These are phyloP conservation scores for Pelusios castaneus DNA, from an alignment of 2,113 vertebrate species.

Conservation along the genomic window DNA sequence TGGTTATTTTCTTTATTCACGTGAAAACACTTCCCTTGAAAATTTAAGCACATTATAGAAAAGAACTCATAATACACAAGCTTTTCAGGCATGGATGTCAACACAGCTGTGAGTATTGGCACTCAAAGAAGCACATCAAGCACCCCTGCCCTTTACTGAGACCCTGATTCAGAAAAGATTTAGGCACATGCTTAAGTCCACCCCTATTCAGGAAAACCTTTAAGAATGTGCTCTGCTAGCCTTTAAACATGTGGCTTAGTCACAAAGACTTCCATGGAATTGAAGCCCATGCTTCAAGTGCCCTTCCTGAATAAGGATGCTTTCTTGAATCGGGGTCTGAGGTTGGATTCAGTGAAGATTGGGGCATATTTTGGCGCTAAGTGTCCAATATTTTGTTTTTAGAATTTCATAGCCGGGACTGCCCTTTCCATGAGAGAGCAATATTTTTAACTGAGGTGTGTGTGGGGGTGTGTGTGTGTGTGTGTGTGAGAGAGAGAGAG, in stretches of 20 bases:
- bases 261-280: neutral
- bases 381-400: neutral
- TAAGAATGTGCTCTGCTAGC: neutral
- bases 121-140: neutral
- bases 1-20: slow-evolving; percentile 56
- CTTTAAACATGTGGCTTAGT: neutral
- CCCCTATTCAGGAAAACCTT: neutral
- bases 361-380: neutral
- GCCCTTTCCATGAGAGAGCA: neutral
- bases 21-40: neutral
- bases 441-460: neutral
- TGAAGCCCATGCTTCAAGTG: neutral
- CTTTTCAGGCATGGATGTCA: neutral
- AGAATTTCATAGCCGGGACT: neutral
- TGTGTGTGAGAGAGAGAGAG: too few species aligned
- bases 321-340: neutral
- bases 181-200: neutral
- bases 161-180: slow-evolving; percentile 1
- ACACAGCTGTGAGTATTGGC: neutral
- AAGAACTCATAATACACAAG: neutral
- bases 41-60: neutral
- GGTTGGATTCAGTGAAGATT: neutral
- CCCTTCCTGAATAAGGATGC: neutral
- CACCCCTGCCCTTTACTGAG: neutral
- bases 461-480: too few species aligned